Evolutionary conservation across 2,888 invertebrate species (phyloP), one percentile per base, ranked within the genome.

Genomic region (Drosophila paracracens): DNA sequence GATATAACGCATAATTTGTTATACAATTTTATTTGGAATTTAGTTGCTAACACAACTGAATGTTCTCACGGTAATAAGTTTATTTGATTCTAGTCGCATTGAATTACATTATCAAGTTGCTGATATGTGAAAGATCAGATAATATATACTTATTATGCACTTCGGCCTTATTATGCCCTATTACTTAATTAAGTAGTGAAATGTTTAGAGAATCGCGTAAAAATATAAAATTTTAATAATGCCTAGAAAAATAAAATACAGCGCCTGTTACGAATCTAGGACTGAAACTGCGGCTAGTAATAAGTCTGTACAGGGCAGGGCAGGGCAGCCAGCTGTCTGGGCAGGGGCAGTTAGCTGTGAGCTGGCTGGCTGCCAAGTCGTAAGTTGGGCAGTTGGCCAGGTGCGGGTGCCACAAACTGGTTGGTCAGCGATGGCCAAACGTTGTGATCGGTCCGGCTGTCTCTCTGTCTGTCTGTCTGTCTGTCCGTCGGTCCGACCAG

Each of bases 321-420:
- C 46, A 64, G 59, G 43, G 60, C 27, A 62, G 72, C 73, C 82
- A 81, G 78, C 82, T 81, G 82, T 66, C 68, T 63, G 67, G 69
- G 61, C 71, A 76, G 67, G 80, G 86, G 77, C 71, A 76, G 56
- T 31, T 81, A 58, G 70, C 65, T 68, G 74, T 68, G 38, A 56
- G 56, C 56, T 56, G 56, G 56, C n/a, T 56, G 18, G 56, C 57
- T 59, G 50, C 56, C 57, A 68, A 81, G 76, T 76, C 76, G 88
- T 88, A 82, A 86, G 89, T 85, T 85, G 85, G 91, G 91, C 91
- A 83, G 81, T 89, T 90, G 91, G 80, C 91, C 90, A 91, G 90
- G 91, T 90, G 90, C 91, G 91, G 91, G 91, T 90, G 90, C 82
- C 79, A 76, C 70, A 85, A 86, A 86, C 90, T 90, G 85, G 90